A percentile compares a stretch with the other conserved stretches of the same genome.
These are phyloP conservation scores for Thecocarcelia acutangulata DNA, from an alignment of 2,888 invertebrate species.

Conservation along the genomic window DNA sequence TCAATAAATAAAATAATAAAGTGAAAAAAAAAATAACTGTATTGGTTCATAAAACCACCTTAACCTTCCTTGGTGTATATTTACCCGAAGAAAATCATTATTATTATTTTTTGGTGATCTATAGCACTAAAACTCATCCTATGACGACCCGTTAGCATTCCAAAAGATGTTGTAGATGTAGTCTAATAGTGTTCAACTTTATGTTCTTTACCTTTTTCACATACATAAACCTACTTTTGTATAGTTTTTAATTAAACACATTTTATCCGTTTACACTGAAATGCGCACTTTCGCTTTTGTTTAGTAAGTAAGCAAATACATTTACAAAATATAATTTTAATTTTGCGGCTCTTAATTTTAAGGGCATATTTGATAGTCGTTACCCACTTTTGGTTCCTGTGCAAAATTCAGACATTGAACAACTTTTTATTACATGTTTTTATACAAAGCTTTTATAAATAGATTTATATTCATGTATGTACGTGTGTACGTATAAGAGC, in stretches of 20 bases:
- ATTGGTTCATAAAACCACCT: too few relatives aligned
- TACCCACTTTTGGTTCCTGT: conserved; percentile 4
- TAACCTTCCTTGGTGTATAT: too few relatives aligned
- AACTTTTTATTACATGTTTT: conserved; percentile 27
- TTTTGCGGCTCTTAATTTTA: conserved; percentile 21
- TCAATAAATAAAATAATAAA: too few relatives aligned
- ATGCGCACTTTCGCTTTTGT: conserved; percentile 26
- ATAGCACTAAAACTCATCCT: too few relatives aligned
- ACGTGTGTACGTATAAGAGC: background rate
- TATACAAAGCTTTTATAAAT: background rate
- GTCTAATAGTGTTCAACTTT: too few relatives aligned
- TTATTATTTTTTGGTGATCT: too few relatives aligned
- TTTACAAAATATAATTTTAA: conserved; percentile 27
- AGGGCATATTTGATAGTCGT: conserved; percentile 22
- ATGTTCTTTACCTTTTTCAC: too few relatives aligned
- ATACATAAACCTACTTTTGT: too few relatives aligned
- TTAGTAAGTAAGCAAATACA: background rate
- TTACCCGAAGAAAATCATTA: too few relatives aligned
- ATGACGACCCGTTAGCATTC: too few relatives aligned
- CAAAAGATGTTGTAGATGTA: too few relatives aligned
- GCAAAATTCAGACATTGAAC: conserved; percentile 57
- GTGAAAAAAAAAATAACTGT: too few relatives aligned
- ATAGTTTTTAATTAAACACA: background rate
- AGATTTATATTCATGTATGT: background rate
- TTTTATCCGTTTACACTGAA: background rate